A percentile compares a stretch with the other conserved stretches of the same genome.
Evolutionary conservation across 2,797 vertebrate species (phyloP).

Genomic region (Sternotherus odoratus): DNA sequence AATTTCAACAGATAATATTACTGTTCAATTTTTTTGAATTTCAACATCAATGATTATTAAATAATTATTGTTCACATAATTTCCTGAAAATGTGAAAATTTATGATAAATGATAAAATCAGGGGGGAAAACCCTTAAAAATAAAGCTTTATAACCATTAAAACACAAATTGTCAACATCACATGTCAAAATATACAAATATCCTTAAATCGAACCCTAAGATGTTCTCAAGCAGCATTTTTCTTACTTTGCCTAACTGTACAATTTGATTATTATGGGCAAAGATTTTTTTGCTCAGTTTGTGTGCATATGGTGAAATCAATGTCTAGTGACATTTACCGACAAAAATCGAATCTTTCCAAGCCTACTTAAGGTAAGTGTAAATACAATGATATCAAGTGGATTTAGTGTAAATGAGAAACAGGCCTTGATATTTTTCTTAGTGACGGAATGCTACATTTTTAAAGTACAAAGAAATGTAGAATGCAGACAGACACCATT

Average conservation of each 20-base stretch:
- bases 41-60: neutral
- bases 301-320: neutral
- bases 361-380: neutral
- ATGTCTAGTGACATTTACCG: neutral
- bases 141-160: neutral
- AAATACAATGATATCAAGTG: neutral
- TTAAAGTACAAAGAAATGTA: neutral
- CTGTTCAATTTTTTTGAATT: neutral
- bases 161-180: neutral
- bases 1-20: neutral
- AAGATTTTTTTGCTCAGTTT: neutral
- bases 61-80: neutral
- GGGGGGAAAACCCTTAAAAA: neutral
- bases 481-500: neutral
- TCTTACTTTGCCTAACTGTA: neutral
- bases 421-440: neutral
- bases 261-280: neutral
- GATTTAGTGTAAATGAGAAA: neutral
- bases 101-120: neutral
- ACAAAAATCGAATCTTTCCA: neutral
- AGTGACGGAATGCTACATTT: neutral
- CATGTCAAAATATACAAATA: neutral
- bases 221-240: neutral
- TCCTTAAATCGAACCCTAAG: neutral
- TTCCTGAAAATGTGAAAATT: neutral